Evolutionary conservation across 2,888 invertebrate genomes (phyloP).

Genomic region (Lithodes maja): DNA sequence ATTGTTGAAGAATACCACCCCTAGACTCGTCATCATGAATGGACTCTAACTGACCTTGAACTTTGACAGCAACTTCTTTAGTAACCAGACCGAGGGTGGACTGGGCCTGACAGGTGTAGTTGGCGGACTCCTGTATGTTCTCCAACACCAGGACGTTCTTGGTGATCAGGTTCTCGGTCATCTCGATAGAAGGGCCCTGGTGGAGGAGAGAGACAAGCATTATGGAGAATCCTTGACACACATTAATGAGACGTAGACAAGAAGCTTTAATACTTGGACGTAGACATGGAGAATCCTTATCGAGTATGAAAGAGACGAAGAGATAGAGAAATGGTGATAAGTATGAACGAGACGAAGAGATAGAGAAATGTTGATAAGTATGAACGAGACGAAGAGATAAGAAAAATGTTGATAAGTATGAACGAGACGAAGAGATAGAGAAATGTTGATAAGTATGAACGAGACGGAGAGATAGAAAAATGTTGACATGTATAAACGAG

Average conservation of each 20-base stretch:
- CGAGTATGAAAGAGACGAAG: neutral
- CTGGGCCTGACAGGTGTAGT: conserved; percentile 97
- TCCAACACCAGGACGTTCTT: conserved; percentile 90
- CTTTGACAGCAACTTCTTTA: conserved; percentile 90
- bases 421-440: neutral
- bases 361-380: neutral
- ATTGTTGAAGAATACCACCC: too few relatives aligned
- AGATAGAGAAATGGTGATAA: neutral
- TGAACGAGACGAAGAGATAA: neutral
- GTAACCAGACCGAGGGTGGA: conserved; percentile 96
- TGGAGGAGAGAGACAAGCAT: neutral
- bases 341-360: neutral
- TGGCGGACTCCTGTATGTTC: conserved; percentile 92
- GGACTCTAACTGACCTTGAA: conserved; percentile 86
- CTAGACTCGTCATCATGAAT: too few relatives aligned
- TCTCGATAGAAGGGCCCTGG: conserved; percentile 83
- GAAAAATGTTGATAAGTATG: neutral
- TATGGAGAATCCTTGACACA: neutral
- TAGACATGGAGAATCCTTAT: neutral
- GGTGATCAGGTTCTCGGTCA: conserved; percentile 85
- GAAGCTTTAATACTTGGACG: neutral
- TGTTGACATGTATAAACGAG: neutral
- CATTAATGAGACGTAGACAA: neutral
- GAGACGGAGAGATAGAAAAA: neutral
- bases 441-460: neutral